phyloP scores from a whole-genome alignment of 2,113 vertebrate species.

The Martes martes region DNA sequence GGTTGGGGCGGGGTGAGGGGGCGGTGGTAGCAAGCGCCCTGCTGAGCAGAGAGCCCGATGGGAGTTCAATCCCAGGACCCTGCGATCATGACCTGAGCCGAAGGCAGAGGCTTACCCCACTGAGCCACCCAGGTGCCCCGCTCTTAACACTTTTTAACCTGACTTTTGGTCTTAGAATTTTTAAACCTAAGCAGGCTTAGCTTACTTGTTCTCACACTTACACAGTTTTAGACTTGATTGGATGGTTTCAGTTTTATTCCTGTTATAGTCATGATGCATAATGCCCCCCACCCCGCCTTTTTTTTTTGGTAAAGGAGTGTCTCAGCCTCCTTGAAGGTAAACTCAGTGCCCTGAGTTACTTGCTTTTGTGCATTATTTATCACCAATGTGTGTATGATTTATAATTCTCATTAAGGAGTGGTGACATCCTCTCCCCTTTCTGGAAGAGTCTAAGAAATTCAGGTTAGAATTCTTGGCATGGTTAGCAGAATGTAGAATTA shows the following conservation, averaged over 20 bases:
- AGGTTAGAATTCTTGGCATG: background rate
- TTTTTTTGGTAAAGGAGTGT: background rate
- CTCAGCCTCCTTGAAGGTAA: background rate
- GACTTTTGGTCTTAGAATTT: background rate
- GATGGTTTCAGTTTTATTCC: background rate
- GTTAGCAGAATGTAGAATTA: background rate
- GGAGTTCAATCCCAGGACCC: too few species aligned
- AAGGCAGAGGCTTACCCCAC: too few species aligned
- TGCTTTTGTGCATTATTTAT: background rate
- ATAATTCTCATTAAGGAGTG: background rate
- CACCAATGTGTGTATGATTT: background rate
- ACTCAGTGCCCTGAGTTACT: background rate
- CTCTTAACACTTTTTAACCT: background rate
- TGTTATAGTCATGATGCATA: background rate
- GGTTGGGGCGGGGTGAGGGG: accelerated
- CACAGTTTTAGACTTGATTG: background rate
- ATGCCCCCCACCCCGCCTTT: too few species aligned
- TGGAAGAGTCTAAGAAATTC: background rate
- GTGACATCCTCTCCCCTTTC: background rate
- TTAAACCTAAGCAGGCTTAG: background rate
- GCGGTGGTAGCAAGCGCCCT: too few species aligned
- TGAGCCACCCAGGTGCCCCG: too few species aligned
- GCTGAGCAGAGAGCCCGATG: too few species aligned
- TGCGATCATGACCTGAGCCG: too few species aligned
- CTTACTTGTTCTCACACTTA: background rate